Percentiles rank a stretch among this genome's conserved stretches.
These are phyloP conservation scores for Drosophila sp. DNA, from an alignment of 1,140 invertebrate species.

Conservation along the genomic window DNA sequence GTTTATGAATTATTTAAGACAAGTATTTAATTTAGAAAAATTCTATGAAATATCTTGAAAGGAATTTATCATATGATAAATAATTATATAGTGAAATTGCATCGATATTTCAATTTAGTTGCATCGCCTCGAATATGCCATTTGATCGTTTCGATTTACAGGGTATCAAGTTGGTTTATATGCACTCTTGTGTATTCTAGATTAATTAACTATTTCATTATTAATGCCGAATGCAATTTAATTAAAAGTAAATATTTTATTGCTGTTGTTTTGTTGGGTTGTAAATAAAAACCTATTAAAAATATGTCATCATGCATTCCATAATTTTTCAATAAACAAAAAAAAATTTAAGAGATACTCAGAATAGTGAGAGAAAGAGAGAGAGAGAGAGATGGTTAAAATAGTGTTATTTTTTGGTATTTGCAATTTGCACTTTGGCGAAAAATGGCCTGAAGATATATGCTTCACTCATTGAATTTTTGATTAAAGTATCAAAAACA, in stretches of 20 bases:
- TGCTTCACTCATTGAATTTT: slow-evolving; percentile 40
- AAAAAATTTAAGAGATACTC: slow-evolving; percentile 14
- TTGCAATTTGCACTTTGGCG: slow-evolving; percentile 52
- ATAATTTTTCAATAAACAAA: slow-evolving; percentile 55
- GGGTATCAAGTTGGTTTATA: neutral
- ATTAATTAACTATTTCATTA: slow-evolving; percentile 58
- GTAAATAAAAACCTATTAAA: slow-evolving; percentile 56
- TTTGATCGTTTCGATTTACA: neutral
- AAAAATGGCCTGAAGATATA: slow-evolving; percentile 37
- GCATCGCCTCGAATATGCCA: no score
- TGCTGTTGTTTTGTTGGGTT: slow-evolving; percentile 15
- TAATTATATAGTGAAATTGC: no score
- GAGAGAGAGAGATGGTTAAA: slow-evolving; percentile 6
- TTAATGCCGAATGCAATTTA: slow-evolving; percentile 62
- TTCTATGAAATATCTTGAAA: no score
- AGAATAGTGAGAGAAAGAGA: slow-evolving; percentile 16
- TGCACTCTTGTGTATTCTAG: slow-evolving; percentile 9
- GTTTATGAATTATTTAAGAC: no score
- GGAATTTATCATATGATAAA: no score
- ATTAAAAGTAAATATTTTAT: slow-evolving; percentile 58
- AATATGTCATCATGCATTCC: slow-evolving; percentile 56
- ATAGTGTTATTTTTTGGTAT: slow-evolving; percentile 24
- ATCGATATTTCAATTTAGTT: no score
- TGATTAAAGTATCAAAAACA: slow-evolving; percentile 62
- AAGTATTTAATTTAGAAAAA: no score